Percentiles rank a stretch among this genome's conserved stretches.
Conservation (phyloP, 23 tunicate species). For the Phallusia fumigata region DNA sequence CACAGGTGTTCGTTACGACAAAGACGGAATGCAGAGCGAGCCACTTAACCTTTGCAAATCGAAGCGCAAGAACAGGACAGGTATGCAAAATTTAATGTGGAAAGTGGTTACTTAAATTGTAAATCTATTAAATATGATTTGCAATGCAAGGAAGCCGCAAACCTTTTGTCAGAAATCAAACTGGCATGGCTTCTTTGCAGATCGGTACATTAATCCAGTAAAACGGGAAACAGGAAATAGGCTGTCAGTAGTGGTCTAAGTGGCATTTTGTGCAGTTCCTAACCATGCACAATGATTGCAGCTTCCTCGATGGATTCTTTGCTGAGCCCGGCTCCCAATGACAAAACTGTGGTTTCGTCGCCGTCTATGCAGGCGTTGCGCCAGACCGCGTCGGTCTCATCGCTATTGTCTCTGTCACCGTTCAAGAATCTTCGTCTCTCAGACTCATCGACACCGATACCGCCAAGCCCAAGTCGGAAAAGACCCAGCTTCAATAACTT, state of each 20-base stretch:
- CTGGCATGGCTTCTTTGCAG: no score
- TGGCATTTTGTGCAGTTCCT: neutral
- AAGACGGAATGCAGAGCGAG: constrained; percentile 24
- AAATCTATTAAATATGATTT: no score
- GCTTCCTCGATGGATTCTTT: constrained; percentile 4
- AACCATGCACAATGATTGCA: neutral
- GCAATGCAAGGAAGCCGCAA: no score
- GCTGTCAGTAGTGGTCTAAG: neutral
- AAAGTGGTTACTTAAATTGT: no score
- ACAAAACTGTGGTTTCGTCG: neutral
- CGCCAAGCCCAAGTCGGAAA: constrained; percentile 52
- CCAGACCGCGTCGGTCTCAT: constrained; percentile 33
- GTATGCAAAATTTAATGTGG: neutral
- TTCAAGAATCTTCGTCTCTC: constrained; percentile 45
- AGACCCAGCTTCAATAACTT: constrained; percentile 27
- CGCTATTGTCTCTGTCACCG: constrained; percentile 36
- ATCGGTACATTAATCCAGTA: no score
- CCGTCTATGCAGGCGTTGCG: constrained; percentile 14
- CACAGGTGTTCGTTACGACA: neutral
- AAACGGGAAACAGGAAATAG: constrained; percentile 2
- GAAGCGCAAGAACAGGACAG: constrained; percentile 28
- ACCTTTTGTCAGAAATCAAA: no score
- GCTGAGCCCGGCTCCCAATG: neutral
- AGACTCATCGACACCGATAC: constrained; percentile 56
- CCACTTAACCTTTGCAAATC: constrained; percentile 43